These are phyloP conservation scores for Ivindomyrus marchei DNA, from an alignment of 2,113 vertebrate species.

Conservation along the genomic window DNA sequence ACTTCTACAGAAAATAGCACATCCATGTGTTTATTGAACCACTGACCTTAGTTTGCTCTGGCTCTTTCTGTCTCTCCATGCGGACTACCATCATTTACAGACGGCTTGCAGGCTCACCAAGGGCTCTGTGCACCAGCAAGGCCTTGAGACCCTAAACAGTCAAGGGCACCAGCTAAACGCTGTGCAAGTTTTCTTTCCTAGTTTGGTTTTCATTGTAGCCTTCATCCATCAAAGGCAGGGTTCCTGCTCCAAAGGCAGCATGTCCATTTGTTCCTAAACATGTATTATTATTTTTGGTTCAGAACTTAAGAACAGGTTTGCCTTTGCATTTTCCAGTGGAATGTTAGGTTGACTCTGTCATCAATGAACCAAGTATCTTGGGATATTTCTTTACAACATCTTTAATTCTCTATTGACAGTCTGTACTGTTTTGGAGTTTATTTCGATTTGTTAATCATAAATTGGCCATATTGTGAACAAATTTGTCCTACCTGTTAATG, in stretches of 20 bases:
- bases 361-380: neutral
- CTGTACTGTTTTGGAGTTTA: neutral
- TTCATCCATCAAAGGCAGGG: neutral
- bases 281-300: neutral
- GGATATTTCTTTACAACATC: neutral
- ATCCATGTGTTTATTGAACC: neutral
- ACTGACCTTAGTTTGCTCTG: neutral
- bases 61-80: neutral
- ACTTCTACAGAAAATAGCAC: neutral
- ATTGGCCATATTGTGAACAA: neutral
- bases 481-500: neutral
- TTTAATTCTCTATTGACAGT: neutral
- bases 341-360: neutral
- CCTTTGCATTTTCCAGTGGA: neutral
- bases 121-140: neutral
- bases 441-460: neutral
- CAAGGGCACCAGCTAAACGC: neutral
- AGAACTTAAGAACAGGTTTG: neutral
- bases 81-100: neutral
- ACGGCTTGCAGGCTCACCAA: neutral
- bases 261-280: neutral
- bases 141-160: neutral
- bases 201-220: neutral
- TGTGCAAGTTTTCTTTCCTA: neutral
- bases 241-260: neutral